phyloP scores from a whole-genome alignment of 2,888 invertebrate genomes.

The Leptinotarsa tumamoca region DNA sequence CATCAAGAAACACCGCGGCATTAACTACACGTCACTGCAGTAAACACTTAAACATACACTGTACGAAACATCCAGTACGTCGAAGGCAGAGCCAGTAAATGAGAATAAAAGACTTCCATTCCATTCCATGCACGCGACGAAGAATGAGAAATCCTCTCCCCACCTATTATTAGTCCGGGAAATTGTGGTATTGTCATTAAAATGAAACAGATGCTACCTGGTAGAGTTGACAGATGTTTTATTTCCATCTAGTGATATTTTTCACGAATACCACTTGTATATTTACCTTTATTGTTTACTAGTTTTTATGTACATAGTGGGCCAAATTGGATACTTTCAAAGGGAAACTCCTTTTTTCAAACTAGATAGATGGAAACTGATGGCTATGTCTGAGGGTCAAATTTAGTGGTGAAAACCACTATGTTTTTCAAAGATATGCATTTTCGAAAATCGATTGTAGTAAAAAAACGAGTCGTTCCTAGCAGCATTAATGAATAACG shows the following conservation, averaged over 20 bases:
- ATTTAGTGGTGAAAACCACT: too few species aligned
- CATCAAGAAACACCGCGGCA: not conserved
- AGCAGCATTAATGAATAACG: too few species aligned
- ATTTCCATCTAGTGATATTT: not conserved
- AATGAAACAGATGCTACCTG: not conserved
- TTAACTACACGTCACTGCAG: constrained; percentile 9
- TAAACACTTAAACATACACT: not conserved
- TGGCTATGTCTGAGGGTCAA: too few species aligned
- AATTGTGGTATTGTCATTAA: not conserved
- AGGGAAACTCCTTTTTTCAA: too few species aligned
- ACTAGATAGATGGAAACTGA: too few species aligned
- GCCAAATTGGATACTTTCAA: too few species aligned
- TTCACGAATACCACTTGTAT: too few species aligned
- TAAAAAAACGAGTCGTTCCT: too few species aligned
- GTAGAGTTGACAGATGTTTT: not conserved
- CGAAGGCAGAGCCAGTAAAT: constrained; percentile 4
- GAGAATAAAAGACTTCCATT: constrained; percentile 7
- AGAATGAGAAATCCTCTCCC: constrained; percentile 17
- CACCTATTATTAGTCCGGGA: constrained; percentile 19
- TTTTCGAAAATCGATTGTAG: too few species aligned
- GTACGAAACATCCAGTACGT: constrained; percentile 1
- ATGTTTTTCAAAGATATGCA: too few species aligned
- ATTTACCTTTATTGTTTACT: too few species aligned
- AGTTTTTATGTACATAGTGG: too few species aligned
- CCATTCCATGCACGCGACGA: constrained; percentile 12